Conservation (phyloP, 1,140 invertebrate genomes). For the Drosophila sturtevanti region DNA sequence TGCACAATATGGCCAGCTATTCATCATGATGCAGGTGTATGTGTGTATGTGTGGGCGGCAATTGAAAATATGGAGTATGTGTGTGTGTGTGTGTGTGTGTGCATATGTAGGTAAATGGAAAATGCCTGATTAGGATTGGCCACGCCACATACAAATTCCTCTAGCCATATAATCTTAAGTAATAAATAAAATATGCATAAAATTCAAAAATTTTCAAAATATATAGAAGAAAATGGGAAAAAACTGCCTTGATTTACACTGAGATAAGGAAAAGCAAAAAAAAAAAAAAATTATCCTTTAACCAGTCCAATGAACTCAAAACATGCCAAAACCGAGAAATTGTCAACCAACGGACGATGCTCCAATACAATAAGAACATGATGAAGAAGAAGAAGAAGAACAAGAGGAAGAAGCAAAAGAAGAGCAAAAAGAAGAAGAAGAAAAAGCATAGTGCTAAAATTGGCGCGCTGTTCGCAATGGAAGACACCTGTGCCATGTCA, state of each 20-base stretch:
- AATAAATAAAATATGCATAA: too few species aligned
- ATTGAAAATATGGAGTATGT: too few species aligned
- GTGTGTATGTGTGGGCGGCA: slow-evolving; percentile 2
- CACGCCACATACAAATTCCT: not conserved
- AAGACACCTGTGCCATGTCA: slow-evolving; percentile 77
- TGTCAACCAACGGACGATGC: too few species aligned
- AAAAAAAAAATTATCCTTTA: too few species aligned
- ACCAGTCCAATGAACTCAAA: slow-evolving; percentile 65
- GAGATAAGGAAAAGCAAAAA: too few species aligned
- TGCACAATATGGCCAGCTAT: slow-evolving; percentile 36
- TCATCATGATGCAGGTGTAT: not conserved
- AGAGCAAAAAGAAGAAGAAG: not conserved
- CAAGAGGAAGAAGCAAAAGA: not conserved
- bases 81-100: not conserved
- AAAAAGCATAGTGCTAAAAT: slow-evolving; percentile 41
- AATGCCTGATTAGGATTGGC: slow-evolving; percentile 1
- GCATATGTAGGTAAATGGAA: not conserved
- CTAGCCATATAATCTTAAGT: too few species aligned
- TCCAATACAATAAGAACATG: too few species aligned
- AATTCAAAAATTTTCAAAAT: too few species aligned
- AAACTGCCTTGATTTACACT: too few species aligned
- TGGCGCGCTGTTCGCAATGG: slow-evolving; percentile 48
- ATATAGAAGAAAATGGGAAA: too few species aligned
- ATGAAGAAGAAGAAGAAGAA: too few species aligned
- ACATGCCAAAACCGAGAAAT: not conserved